Evolutionary conservation across 2,888 invertebrate genomes (phyloP).

Genomic region (Timema cristinae): DNA sequence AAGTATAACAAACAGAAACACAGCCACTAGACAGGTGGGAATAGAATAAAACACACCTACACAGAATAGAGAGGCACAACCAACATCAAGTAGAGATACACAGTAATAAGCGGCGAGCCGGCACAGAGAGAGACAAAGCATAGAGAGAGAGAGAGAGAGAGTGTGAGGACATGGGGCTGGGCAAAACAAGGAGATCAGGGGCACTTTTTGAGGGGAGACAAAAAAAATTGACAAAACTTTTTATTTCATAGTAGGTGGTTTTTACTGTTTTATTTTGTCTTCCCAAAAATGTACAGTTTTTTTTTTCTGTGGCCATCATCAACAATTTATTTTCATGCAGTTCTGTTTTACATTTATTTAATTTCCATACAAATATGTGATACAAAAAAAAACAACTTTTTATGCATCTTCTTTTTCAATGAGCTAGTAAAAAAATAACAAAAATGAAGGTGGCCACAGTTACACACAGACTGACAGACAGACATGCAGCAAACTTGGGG

Average conservation of each 20-base stretch:
- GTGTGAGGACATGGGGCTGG: conserved; percentile 19
- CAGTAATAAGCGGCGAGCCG: conserved; percentile 29
- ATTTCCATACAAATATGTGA: background rate
- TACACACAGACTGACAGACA: conserved; percentile 14
- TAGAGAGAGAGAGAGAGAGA: no score
- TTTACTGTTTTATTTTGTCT: conserved; percentile 16
- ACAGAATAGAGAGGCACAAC: conserved; percentile 29
- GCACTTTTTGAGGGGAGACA: conserved; percentile 14
- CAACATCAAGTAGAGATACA: conserved; percentile 14
- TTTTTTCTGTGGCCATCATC: conserved; percentile 10
- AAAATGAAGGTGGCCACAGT: background rate
- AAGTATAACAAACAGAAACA: conserved; percentile 24
- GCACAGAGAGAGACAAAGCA: conserved; percentile 30
- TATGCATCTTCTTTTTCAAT: no score
- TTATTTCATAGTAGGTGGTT: conserved; percentile 18
- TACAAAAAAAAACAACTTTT: no score
- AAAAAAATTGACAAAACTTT: conserved; percentile 19
- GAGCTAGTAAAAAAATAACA: conserved; percentile 2
- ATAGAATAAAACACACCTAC: conserved; percentile 28
- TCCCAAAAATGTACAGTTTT: conserved; percentile 21
- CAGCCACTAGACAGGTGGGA: conserved; percentile 32
- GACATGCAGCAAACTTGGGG: conserved; percentile 26
- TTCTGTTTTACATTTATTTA: no score
- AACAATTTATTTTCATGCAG: no score
- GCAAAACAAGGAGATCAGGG: no score